A percentile compares a stretch with the other conserved stretches of the same genome.
phyloP scores from a whole-genome alignment of 53 echinoderm and acorn worm genomes.

The Crossaster papposus region DNA sequence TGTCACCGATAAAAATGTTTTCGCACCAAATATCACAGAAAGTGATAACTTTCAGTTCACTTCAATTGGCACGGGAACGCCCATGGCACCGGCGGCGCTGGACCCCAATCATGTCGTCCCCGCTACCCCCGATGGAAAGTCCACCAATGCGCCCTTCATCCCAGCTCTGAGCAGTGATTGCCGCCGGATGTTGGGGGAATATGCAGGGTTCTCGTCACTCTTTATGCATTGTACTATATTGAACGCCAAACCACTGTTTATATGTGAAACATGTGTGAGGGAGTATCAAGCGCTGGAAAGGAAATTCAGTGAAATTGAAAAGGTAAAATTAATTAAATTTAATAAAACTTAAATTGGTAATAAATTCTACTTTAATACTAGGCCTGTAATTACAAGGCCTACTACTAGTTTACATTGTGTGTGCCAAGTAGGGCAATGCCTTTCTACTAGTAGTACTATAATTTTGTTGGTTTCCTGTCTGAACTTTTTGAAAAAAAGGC shows the following conservation, averaged over 20 bases:
- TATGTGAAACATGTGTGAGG: slow-evolving; percentile 69
- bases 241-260: slow-evolving; percentile 61
- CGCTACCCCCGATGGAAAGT: neutral
- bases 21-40: neutral
- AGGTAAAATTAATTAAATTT: neutral
- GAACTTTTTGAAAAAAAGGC: too few relatives aligned
- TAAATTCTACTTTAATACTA: neutral
- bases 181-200: slow-evolving; percentile 34
- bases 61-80: neutral
- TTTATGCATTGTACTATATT: slow-evolving; percentile 68
- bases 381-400: too few relatives aligned
- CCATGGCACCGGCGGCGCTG: neutral
- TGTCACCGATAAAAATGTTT: neutral
- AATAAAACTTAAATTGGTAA: neutral
- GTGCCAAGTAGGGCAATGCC: too few relatives aligned
- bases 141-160: neutral
- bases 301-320: slow-evolving; percentile 27
- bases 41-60: neutral
- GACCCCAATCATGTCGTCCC: neutral
- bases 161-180: slow-evolving; percentile 19
- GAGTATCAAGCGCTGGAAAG: slow-evolving; percentile 1
- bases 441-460: too few relatives aligned
- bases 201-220: slow-evolving; percentile 53
- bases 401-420: too few relatives aligned
- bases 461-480: too few relatives aligned